Evolutionary conservation across 2,888 invertebrate genomes (phyloP), one percentile per base, ranked within the genome.

Genomic region (Dascillus cervinus): DNA sequence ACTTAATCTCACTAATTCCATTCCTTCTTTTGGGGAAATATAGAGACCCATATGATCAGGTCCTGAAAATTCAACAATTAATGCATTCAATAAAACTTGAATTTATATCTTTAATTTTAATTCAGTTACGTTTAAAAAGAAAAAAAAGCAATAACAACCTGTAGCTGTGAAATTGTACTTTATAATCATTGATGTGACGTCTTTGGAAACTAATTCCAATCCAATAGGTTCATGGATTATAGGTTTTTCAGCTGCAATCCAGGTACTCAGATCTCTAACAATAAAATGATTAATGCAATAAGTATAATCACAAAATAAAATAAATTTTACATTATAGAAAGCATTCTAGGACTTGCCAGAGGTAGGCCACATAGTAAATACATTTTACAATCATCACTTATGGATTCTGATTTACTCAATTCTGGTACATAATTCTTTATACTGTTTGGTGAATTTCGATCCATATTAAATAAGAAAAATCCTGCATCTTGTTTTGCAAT

Each of bases 41-140:
- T 77, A 70, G 41, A 80, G 57, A 2, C 70, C 71, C 53, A 77
- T 69, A 43, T 78, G 76, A 57, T 76, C 75, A 2, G 80, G 77
- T 33, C 80, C 80, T 77, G 46, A 3, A 52, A 56, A 12, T 19
- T 22, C 43, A 40, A 36, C 51, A n/a, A n/a, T n/a, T n/a, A n/a
- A n/a, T n/a, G n/a, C n/a, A n/a, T n/a, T n/a, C n/a, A n/a, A n/a
- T n/a, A n/a, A n/a, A n/a, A n/a, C n/a, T n/a, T n/a, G n/a, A n/a
- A n/a, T n/a, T n/a, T n/a, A n/a, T n/a, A n/a, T n/a, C n/a, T n/a
- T n/a, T n/a, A n/a, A n/a, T n/a, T n/a, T n/a, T n/a, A n/a, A n/a
- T n/a, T n/a, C n/a, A n/a, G n/a, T n/a, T n/a, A n/a, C n/a, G n/a
- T n/a, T n/a, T n/a, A n/a, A n/a, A n/a, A n/a, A n/a, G n/a, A n/a